Evolutionary conservation across 2,888 invertebrate species (phyloP), one percentile per base, ranked within the genome.

Genomic region (Schizaphis graminum): DNA sequence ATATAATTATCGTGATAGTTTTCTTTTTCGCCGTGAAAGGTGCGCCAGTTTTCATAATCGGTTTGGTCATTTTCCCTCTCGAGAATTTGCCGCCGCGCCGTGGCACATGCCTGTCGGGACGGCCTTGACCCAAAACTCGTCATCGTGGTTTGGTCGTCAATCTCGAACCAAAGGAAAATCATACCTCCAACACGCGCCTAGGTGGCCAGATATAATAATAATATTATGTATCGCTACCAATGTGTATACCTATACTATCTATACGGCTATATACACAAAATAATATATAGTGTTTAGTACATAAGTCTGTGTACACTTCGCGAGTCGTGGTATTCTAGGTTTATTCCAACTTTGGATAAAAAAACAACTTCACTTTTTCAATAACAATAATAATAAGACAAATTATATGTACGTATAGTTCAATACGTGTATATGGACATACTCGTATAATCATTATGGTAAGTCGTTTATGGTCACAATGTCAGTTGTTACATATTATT

Each of bases 51-150:
- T 88, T 35, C 53, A 53, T 88, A 88, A 56, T 88, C 88, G 88
- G 88, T 88, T 53, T 53, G 35, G 53, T 88, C 35, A 35, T 88
- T 87, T 35, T 89, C 56, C 56, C 56, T 7, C 77, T 77, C 89
- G n/a, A 49, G 49, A 47, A 47, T 87, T 49, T 87, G 87, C 53
- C 26, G 56, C 56, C 41, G 16, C 88, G n/a, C 56, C 28, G 89
- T 89, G 41, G 57, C 56, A 41, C 41, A 89, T 57, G 56, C 56
- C 24, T 26, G 56, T 89, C 56, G 56, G 41, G 56, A 35, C 26
- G 89, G 24, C 89, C 89, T 57, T 89, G 56, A 89, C 89, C 56
- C 89, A 57, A 89, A 89, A 89, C 56, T 24, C 77, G 35, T 35
- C 77, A 77, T 35, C 77, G 77, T 35, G 77, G 35, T 35, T 21